Evolutionary conservation across 2,113 vertebrate species (phyloP).

Genomic region (Grallaria varia): DNA sequence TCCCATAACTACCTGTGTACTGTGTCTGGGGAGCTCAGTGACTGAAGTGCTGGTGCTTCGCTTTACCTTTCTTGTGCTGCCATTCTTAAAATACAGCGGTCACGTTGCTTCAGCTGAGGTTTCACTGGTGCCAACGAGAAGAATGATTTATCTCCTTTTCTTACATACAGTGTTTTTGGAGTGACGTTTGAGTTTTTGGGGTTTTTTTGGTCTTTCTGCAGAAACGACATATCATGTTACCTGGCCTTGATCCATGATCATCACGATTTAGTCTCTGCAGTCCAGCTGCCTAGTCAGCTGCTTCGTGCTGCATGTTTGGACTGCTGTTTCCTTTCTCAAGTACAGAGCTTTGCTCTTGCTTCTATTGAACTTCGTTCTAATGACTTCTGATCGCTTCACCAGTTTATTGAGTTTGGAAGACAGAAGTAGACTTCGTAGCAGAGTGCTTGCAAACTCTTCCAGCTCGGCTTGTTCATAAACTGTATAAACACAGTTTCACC

Average conservation of each 20-base stretch:
- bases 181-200: background rate
- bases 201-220: background rate
- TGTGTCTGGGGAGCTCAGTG: background rate
- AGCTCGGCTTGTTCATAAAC: conserved; percentile 50
- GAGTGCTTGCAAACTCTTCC: conserved; percentile 16
- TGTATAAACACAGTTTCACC: conserved; percentile 62
- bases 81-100: background rate
- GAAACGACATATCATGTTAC: background rate
- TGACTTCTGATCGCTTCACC: background rate
- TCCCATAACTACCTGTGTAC: background rate
- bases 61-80: background rate
- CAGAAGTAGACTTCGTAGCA: background rate
- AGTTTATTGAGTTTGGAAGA: conserved; percentile 40
- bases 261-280: background rate
- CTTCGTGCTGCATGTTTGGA: background rate
- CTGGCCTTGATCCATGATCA: conserved; percentile 2
- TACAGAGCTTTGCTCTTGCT: conserved; percentile 19
- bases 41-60: background rate
- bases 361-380: conserved; percentile 51
- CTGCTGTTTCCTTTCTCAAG: conserved; percentile 19
- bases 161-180: background rate
- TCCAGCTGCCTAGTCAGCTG: conserved; percentile 51
- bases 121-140: background rate
- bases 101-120: background rate
- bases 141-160: background rate